Evolutionary conservation across 2,888 invertebrate genomes (phyloP).

Genomic region (Dolomedes plantarius): DNA sequence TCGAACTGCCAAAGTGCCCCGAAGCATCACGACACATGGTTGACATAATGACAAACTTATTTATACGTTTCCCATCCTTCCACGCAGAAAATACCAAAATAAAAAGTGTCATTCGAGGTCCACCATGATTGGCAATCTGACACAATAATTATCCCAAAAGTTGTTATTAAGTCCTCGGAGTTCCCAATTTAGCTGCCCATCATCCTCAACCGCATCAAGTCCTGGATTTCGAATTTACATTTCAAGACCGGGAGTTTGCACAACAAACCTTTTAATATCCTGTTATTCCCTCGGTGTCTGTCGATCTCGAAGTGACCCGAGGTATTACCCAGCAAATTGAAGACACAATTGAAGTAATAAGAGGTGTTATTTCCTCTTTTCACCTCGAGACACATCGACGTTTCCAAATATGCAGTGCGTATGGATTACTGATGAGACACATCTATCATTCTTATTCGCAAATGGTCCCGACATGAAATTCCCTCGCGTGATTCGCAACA

Average conservation of each 20-base stretch:
- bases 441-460: neutral
- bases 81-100: neutral
- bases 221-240: neutral
- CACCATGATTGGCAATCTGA: neutral
- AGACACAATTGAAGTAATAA: neutral
- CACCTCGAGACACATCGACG: neutral
- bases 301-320: neutral
- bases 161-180: neutral
- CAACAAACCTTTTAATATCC: neutral
- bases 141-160: neutral
- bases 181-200: neutral
- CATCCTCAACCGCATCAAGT: neutral
- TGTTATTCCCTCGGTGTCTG: neutral
- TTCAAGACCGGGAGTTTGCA: neutral
- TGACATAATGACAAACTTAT: constrained; percentile 3
- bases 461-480: neutral
- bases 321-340: neutral
- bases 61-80: neutral
- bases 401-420: neutral
- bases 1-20: neutral
- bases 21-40: neutral
- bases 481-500: neutral
- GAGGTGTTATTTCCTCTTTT: neutral
- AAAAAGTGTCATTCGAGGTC: neutral
- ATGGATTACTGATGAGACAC: neutral